phyloP scores from a whole-genome alignment of 2,797 vertebrate genomes.

The Poliocrania exsul region DNA sequence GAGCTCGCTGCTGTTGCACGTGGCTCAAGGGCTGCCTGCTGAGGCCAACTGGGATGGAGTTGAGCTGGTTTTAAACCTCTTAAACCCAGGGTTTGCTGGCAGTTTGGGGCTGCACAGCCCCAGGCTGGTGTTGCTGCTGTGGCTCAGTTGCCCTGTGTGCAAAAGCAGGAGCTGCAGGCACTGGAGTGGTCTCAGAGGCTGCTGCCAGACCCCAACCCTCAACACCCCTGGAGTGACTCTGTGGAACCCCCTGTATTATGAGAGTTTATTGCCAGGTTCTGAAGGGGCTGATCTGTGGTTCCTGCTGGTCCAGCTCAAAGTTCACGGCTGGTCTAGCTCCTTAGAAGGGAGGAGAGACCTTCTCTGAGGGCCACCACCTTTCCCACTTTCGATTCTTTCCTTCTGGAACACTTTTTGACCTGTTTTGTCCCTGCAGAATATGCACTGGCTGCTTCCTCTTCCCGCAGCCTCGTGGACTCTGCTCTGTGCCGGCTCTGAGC shows the following conservation, averaged over 20 bases:
- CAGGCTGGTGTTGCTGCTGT: background rate
- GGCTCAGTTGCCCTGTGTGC: background rate
- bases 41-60: background rate
- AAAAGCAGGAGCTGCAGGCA: background rate
- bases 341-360: background rate
- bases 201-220: background rate
- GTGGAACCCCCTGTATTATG: accelerated
- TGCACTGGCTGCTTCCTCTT: background rate
- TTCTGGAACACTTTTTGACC: background rate
- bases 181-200: background rate
- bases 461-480: accelerated
- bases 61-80: background rate
- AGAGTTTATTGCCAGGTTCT: background rate
- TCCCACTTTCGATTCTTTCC: background rate
- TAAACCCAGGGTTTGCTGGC: accelerated
- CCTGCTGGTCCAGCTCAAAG: background rate
- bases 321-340: background rate
- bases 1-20: accelerated
- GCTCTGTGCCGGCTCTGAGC: background rate
- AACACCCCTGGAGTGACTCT: background rate
- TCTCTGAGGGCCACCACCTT: background rate
- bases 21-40: background rate
- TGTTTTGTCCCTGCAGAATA: background rate
- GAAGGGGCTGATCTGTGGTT: background rate
- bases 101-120: background rate